A percentile compares a stretch with the other conserved stretches of the same genome.
These are phyloP conservation scores for Plecturocebus donacophilus DNA, from an alignment of 2,113 vertebrate genomes.

Conservation along the genomic window DNA sequence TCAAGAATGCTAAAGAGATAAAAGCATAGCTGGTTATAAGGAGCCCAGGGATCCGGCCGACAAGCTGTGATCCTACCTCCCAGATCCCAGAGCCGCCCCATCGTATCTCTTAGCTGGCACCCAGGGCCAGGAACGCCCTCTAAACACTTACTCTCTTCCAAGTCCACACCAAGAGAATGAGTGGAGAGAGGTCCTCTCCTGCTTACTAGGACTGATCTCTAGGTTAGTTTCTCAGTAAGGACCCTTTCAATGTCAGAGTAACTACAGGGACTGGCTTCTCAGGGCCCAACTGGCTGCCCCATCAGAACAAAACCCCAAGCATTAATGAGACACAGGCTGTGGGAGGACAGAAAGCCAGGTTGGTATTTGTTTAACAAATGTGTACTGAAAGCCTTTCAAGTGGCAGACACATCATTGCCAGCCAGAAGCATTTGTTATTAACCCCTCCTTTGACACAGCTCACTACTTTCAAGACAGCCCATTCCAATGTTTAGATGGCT, in stretches of 20 bases:
- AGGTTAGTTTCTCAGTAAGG: not conserved
- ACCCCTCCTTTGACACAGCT: not conserved
- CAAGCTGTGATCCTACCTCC: not conserved
- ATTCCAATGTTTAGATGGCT: no score
- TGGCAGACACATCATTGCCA: not conserved
- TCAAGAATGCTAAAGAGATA: not conserved
- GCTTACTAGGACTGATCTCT: not conserved
- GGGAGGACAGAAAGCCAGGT: not conserved
- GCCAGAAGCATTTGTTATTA: not conserved
- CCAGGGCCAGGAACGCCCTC: not conserved
- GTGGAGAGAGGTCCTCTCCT: not conserved
- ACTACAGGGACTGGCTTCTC: not conserved
- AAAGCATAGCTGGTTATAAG: rapidly evolving
- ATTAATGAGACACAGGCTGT: no score
- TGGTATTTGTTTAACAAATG: not conserved
- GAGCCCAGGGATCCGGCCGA: rapidly evolving
- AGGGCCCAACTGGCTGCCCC: not conserved
- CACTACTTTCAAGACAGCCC: not conserved
- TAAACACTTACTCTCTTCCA: not conserved
- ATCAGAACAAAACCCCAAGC: not conserved
- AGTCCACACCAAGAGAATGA: not conserved
- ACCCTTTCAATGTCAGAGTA: not conserved
- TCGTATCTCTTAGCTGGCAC: rapidly evolving
- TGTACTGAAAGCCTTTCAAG: not conserved
- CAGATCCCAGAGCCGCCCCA: not conserved